Conservation (phyloP, 2,797 vertebrate genomes). For the Chelonia mydas region DNA sequence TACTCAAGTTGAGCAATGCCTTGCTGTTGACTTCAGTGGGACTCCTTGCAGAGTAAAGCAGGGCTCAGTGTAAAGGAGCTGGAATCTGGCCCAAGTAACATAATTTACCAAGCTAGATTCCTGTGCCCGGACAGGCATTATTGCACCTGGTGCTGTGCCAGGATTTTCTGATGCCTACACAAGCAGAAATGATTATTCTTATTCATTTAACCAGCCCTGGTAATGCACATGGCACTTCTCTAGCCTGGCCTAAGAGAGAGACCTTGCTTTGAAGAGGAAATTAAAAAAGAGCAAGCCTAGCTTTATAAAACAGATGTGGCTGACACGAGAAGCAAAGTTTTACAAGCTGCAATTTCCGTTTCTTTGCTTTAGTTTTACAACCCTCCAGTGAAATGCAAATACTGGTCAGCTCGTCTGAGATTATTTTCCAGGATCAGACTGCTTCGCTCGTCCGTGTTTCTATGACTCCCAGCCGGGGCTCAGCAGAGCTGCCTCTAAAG, state of each 20-base stretch:
- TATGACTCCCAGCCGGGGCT: neutral
- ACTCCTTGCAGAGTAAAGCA: neutral
- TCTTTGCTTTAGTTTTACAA: accelerated
- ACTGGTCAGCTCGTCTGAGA: neutral
- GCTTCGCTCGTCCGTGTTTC: neutral
- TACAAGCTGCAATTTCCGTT: accelerated
- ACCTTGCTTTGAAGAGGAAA: neutral
- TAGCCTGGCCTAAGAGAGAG: neutral
- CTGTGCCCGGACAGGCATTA: neutral
- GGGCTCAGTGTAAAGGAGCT: neutral
- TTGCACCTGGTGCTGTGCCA: neutral
- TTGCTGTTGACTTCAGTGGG: neutral
- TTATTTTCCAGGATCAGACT: neutral
- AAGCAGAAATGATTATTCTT: neutral
- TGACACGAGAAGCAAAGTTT: neutral
- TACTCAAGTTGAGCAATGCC: neutral
- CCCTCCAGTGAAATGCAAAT: neutral
- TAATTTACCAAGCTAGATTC: neutral
- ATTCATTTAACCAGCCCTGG: neutral
- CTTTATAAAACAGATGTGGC: accelerated
- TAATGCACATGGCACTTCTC: neutral
- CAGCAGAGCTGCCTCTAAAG: neutral
- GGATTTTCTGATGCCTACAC: accelerated
- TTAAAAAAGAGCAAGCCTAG: accelerated
- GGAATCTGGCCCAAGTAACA: neutral